Evolutionary conservation across 2,113 vertebrate species (phyloP).

Genomic region (Triplophysa tibetana): DNA sequence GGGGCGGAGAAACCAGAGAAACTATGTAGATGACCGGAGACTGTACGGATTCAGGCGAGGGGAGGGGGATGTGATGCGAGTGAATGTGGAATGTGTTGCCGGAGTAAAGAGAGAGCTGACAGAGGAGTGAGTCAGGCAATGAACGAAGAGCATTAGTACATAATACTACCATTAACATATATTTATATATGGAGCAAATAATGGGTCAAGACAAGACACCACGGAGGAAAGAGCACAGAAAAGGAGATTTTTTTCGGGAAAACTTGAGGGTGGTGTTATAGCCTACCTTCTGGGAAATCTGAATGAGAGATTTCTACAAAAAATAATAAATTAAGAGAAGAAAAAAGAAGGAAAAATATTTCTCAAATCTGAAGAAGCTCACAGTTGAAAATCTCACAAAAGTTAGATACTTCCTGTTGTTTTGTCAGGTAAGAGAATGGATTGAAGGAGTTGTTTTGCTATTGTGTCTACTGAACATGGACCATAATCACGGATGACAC

Average conservation of each 20-base stretch:
- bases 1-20: slow-evolving; percentile 23
- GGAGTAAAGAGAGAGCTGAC: slow-evolving; percentile 18
- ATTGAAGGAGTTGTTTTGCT: no score
- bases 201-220: slow-evolving; percentile 36
- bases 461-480: no score
- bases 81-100: slow-evolving; percentile 25
- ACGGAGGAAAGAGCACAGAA: slow-evolving; percentile 45
- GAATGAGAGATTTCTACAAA: slow-evolving; percentile 87
- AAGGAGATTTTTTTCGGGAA: slow-evolving; percentile 17
- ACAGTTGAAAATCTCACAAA: slow-evolving; percentile 43
- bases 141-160: slow-evolving; percentile 45
- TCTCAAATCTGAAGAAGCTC: slow-evolving; percentile 48
- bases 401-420: slow-evolving; percentile 9
- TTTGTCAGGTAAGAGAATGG: neutral
- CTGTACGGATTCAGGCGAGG: slow-evolving; percentile 30
- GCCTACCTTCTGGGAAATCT: slow-evolving; percentile 87
- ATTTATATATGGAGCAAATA: slow-evolving; percentile 11
- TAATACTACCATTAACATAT: slow-evolving; percentile 37
- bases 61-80: slow-evolving; percentile 37
- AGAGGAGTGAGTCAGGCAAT: slow-evolving; percentile 39
- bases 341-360: slow-evolving; percentile 58
- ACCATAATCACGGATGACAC: neutral
- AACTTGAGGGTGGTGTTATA: slow-evolving; percentile 61
- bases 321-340: slow-evolving; percentile 64
- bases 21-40: slow-evolving; percentile 44